phyloP scores from a whole-genome alignment of 2,797 vertebrate genomes.

The Channa striata region DNA sequence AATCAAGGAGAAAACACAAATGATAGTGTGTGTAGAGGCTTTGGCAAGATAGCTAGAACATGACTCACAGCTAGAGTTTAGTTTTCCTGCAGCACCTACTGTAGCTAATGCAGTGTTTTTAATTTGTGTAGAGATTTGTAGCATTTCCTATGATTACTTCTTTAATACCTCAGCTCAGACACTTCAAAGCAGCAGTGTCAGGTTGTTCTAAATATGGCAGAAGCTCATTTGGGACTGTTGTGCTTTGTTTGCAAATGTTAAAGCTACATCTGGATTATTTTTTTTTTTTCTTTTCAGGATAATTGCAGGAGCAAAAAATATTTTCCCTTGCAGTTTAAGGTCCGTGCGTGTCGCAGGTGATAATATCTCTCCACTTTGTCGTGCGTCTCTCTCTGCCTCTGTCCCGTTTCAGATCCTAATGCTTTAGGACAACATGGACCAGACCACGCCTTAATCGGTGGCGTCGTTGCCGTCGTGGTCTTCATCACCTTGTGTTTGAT shows the following conservation, averaged over 20 bases:
- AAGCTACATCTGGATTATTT: slow-evolving; percentile 35
- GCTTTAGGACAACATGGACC: slow-evolving; percentile 92
- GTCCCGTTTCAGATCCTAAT: slow-evolving; percentile 89
- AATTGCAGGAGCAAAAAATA: slow-evolving; percentile 43
- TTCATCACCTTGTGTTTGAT: slow-evolving; percentile 99
- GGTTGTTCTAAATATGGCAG: slow-evolving; percentile 53
- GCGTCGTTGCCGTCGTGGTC: slow-evolving; percentile 98
- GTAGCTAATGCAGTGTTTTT: slow-evolving; percentile 29
- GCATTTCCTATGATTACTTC: slow-evolving; percentile 37
- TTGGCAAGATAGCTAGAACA: slow-evolving; percentile 16
- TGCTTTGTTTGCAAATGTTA: slow-evolving; percentile 45
- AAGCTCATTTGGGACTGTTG: slow-evolving; percentile 48
- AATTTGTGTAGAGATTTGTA: slow-evolving; percentile 44
- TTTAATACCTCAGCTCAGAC: slow-evolving; percentile 43
- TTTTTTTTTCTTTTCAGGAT: slow-evolving; percentile 13
- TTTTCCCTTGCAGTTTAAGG: slow-evolving; percentile 32
- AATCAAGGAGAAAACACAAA: slow-evolving; percentile 40
- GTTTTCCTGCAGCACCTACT: slow-evolving; percentile 16
- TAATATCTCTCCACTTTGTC: slow-evolving; percentile 23
- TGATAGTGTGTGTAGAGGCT: slow-evolving; percentile 33
- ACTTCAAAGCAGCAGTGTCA: slow-evolving; percentile 48
- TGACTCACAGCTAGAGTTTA: slow-evolving; percentile 25
- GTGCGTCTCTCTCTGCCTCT: slow-evolving; percentile 34
- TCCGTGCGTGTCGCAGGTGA: slow-evolving; percentile 24
- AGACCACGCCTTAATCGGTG: slow-evolving; percentile 97